Base-by-base conservation (phyloP, 2,113 vertebrate genomes). In the Lepus europaeus region DNA sequence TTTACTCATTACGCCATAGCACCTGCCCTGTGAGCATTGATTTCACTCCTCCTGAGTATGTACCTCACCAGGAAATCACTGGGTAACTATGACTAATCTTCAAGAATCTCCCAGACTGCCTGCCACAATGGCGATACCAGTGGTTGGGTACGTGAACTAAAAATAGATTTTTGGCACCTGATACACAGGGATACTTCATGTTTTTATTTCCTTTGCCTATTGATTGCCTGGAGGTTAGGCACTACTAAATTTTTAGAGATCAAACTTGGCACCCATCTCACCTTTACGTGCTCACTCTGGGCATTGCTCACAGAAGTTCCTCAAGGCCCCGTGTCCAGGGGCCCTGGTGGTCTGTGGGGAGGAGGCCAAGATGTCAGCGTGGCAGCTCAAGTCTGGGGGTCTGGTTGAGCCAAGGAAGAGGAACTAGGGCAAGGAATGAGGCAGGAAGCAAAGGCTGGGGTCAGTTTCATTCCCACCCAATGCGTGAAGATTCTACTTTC, bases 251-350 rank as follows among this genome's bases (percentile, higher is more conserved):
- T 45, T 8, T 45, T 45, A 45, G 45, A 45, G 45, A 45, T 45
- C 45, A 45, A 4, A 12, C 39, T 25, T 27, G 39, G 11, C 23
- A 25, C 0, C 45, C 8, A 3, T 1, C 16, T 61, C 36, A 89
- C n/a, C 4, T 63, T 59, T 66, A 20, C 27, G 9, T 56, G 29
- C 56, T 72, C 9, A 61, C 1, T 39, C 25, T 36, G n/a, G 56
- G 56, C 56, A 14, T 59, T 19, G 56, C 56, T 59, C 56, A 16
- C 19, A 59, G 56, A 59, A 20, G 56, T 6, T 59, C 4, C 56
- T 59, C 56, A 59, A 14, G 14, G 6, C 6, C 0, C 20, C 0
- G 14, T 1, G 17, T 2, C 61, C 23, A 3, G 0, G 1, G 25
- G 72, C 17, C 61, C 27, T 23, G 56, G 23, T 31, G 29, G 12